Conservation (phyloP, 2,797 vertebrate genomes). For the Neosalanx taihuensis region DNA sequence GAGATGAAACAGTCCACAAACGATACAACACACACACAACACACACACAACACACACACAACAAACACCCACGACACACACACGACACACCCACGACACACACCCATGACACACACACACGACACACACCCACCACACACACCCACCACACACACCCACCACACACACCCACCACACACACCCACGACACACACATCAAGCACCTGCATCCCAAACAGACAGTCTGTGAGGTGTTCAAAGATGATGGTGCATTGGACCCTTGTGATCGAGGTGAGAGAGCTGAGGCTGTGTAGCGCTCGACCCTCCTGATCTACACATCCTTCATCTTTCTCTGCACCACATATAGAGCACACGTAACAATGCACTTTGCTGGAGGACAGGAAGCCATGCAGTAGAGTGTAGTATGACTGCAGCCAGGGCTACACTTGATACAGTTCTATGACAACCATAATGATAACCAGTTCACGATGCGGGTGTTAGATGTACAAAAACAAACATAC, state of each 20-base stretch:
- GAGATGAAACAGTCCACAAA: too few species aligned
- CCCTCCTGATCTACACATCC: conserved; percentile 20
- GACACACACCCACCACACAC: too few species aligned
- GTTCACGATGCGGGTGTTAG: conserved; percentile 92
- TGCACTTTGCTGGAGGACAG: conserved; percentile 75
- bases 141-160: too few species aligned
- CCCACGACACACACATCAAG: background rate
- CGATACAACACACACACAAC: too few species aligned
- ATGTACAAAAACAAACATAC: conserved; percentile 97
- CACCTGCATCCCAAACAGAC: conserved; percentile 31
- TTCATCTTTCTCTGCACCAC: conserved; percentile 56
- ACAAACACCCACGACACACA: too few species aligned
- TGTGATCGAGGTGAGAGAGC: conserved; percentile 3
- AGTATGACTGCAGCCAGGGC: conserved; percentile 86
- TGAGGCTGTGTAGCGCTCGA: conserved; percentile 11
- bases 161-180: too few species aligned
- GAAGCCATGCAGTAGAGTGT: conserved; percentile 92
- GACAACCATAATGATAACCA: conserved; percentile 91
- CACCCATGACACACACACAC: too few species aligned
- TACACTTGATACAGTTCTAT: conserved; percentile 85
- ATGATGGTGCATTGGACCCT: conserved; percentile 30
- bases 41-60: too few species aligned
- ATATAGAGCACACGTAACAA: conserved; percentile 82
- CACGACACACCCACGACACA: too few species aligned
- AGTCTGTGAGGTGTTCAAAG: conserved; percentile 16